Conservation (phyloP, 2,888 invertebrate genomes). For the Priocnemis perturbator region DNA sequence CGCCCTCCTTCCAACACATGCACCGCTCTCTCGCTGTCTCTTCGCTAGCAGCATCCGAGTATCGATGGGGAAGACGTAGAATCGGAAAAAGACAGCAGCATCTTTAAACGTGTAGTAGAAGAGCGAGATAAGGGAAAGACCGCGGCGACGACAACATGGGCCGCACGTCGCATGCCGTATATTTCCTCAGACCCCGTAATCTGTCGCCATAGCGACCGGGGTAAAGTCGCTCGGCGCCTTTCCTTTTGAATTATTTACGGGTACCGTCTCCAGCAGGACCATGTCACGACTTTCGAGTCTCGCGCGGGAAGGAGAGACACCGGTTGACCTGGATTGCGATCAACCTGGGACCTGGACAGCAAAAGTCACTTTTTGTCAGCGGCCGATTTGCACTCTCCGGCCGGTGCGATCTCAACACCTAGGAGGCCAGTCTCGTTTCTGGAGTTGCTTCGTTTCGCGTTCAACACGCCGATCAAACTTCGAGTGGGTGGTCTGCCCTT, state of each 20-base stretch:
- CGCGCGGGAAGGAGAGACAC: constrained; percentile 39
- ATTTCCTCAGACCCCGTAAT: constrained; percentile 61
- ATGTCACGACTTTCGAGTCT: constrained; percentile 45
- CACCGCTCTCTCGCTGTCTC: too few relatives aligned
- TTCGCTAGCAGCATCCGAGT: too few relatives aligned
- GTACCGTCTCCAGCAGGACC: constrained; percentile 53
- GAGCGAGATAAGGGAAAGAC: background rate
- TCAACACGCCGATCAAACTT: too few relatives aligned
- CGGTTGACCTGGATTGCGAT: constrained; percentile 59
- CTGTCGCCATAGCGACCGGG: constrained; percentile 66
- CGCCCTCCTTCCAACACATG: too few relatives aligned
- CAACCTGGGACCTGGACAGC: constrained; percentile 46
- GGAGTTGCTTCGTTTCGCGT: too few relatives aligned
- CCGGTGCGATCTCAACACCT: too few relatives aligned
- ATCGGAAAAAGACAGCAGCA: constrained; percentile 19
- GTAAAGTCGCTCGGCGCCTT: constrained; percentile 59
- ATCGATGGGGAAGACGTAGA: constrained; percentile 16
- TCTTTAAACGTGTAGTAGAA: background rate
- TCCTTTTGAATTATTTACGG: constrained; percentile 69
- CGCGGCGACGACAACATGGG: background rate
- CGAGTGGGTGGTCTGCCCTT: too few relatives aligned
- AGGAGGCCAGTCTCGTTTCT: too few relatives aligned
- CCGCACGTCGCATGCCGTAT: constrained; percentile 38
- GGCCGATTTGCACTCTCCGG: constrained; percentile 27
- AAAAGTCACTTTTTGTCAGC: constrained; percentile 47